Percentiles rank a stretch among this genome's conserved stretches.
Conservation (phyloP, 2,888 invertebrate genomes). For the Agrotis puta region DNA sequence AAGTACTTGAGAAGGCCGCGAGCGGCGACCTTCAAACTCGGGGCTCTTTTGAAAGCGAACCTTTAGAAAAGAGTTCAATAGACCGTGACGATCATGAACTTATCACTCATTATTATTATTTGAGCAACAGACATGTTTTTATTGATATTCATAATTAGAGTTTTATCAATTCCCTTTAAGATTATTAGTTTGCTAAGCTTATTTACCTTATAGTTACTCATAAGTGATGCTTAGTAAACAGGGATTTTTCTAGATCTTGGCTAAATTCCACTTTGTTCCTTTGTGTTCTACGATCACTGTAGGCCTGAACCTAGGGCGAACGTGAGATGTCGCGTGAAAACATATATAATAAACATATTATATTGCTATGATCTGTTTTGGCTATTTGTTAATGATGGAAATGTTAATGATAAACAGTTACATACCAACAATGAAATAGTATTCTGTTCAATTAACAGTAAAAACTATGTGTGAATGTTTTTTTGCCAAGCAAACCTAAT, state of each 20-base stretch:
- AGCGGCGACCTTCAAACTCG: conserved; percentile 82
- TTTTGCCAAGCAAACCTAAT: neutral
- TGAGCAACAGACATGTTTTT: conserved; percentile 63
- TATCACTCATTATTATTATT: conserved; percentile 66
- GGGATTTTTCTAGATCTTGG: too few species aligned
- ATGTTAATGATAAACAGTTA: neutral
- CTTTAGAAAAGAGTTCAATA: conserved; percentile 84
- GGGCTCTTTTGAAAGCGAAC: conserved; percentile 82
- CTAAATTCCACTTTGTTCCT: too few species aligned
- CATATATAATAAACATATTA: too few species aligned
- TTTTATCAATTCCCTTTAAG: neutral
- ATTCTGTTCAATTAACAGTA: neutral
- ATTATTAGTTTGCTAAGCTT: neutral
- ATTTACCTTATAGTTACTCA: too few species aligned
- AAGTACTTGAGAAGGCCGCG: conserved; percentile 76
- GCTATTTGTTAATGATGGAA: too few species aligned
- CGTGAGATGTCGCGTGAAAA: too few species aligned
- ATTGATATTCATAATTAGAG: conserved; percentile 9
- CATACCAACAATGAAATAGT: neutral
- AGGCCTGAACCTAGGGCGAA: too few species aligned
- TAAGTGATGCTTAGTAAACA: too few species aligned
- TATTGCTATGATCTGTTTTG: too few species aligned
- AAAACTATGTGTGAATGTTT: neutral
- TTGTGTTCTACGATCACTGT: too few species aligned
- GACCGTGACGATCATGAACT: conserved; percentile 89